Evolutionary conservation across 2,113 vertebrate genomes (phyloP).

Genomic region (Trematomus loennbergii): DNA sequence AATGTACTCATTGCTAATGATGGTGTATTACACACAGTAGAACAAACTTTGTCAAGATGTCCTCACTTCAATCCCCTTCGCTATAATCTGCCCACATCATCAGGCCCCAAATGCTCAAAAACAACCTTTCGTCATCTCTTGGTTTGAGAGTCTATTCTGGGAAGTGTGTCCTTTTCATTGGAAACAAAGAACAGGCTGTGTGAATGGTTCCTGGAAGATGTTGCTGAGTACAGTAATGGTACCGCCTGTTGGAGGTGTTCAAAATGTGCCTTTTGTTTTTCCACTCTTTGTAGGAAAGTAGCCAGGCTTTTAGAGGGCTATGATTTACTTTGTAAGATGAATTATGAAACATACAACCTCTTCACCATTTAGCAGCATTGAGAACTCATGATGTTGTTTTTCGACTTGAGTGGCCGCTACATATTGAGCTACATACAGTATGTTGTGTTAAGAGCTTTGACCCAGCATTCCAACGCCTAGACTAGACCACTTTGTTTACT

Average conservation of each 20-base stretch:
- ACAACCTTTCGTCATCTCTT: not conserved
- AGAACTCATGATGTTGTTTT: too few species aligned
- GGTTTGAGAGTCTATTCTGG: slow-evolving; percentile 1
- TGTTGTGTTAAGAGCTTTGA: not conserved
- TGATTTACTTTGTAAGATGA: not conserved
- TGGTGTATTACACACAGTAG: not conserved
- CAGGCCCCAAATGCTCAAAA: not conserved
- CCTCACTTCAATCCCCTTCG: not conserved
- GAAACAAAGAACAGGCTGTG: not conserved
- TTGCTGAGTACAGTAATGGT: slow-evolving; percentile 41
- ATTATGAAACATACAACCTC: not conserved
- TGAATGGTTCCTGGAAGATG: slow-evolving; percentile 11
- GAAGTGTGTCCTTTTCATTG: not conserved
- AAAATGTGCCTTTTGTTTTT: slow-evolving; percentile 6
- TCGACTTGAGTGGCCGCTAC: not conserved
- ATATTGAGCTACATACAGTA: not conserved
- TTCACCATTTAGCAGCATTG: too few species aligned
- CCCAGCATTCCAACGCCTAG: too few species aligned
- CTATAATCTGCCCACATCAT: not conserved
- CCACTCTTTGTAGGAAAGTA: not conserved
- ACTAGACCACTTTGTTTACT: too few species aligned
- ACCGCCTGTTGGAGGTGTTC: not conserved
- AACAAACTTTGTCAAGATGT: not conserved
- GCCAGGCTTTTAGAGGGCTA: not conserved
- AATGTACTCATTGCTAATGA: too few species aligned